Conservation (phyloP, 2,888 invertebrate genomes). For the Lasioglossum calceatum region DNA sequence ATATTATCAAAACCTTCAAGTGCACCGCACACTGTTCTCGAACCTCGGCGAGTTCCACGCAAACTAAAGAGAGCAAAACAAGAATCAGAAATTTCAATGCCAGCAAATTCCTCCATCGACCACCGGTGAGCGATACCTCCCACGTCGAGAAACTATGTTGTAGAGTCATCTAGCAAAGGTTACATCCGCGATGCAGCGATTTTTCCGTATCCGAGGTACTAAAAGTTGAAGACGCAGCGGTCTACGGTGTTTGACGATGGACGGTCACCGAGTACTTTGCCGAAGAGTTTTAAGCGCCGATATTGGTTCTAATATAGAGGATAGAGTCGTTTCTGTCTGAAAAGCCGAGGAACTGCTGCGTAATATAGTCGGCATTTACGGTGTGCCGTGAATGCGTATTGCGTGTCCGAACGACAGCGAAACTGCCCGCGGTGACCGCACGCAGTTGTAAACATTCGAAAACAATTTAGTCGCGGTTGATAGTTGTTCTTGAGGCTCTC, state of each 20-base stretch:
- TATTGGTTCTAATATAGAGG: constrained; percentile 7
- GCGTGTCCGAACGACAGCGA: constrained; percentile 58
- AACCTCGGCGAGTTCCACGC: neutral
- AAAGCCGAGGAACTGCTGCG: constrained; percentile 23
- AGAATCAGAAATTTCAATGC: neutral
- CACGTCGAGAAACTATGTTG: neutral
- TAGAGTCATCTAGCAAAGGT: neutral
- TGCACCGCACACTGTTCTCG: neutral
- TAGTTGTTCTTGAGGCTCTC: constrained; percentile 69
- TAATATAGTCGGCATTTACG: constrained; percentile 59
- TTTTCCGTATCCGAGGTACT: neutral
- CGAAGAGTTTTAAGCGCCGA: neutral
- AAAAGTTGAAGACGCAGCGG: neutral
- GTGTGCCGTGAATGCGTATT: constrained; percentile 42
- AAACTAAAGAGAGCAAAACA: neutral
- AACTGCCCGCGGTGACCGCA: constrained; percentile 55
- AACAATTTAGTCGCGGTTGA: constrained; percentile 77
- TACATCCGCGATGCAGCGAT: neutral
- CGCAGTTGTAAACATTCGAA: constrained; percentile 72
- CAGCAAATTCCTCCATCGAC: neutral
- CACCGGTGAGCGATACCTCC: neutral
- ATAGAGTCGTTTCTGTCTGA: constrained; percentile 19
- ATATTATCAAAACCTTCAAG: neutral
- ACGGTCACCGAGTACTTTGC: neutral
- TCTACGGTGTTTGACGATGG: neutral